Percentiles rank a stretch among this genome's conserved stretches.
phyloP scores from a whole-genome alignment of 1,140 invertebrate species.

The Pogonomyrmex barbatus region DNA sequence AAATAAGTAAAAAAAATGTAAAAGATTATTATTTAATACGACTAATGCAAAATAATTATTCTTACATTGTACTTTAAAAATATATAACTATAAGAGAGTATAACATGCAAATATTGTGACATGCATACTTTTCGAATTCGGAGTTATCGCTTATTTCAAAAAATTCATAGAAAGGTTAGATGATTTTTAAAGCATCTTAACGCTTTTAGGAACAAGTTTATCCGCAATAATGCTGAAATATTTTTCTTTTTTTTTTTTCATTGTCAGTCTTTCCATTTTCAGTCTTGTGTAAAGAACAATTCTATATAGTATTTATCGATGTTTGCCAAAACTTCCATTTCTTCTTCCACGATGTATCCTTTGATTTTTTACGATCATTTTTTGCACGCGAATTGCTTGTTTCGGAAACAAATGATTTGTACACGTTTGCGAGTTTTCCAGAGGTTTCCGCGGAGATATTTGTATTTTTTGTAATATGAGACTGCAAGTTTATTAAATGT shows the following conservation, averaged over 20 bases:
- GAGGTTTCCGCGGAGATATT: background rate
- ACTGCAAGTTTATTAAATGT: background rate
- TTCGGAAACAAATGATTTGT: background rate
- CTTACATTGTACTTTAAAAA: slow-evolving; percentile 7
- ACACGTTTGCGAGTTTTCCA: background rate
- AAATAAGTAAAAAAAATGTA: slow-evolving; percentile 12
- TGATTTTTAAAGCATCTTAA: background rate
- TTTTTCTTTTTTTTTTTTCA: background rate
- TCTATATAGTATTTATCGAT: slow-evolving; percentile 14
- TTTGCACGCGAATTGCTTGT: background rate
- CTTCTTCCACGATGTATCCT: slow-evolving; percentile 51
- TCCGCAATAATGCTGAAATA: background rate
- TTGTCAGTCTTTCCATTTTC: slow-evolving; percentile 7
- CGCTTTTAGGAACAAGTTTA: background rate
- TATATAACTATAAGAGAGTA: slow-evolving; percentile 3
- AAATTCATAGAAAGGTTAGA: background rate
- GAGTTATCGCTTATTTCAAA: background rate
- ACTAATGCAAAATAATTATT: slow-evolving; percentile 17
- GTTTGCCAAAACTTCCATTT: slow-evolving; percentile 77
- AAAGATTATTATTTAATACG: slow-evolving; percentile 6
- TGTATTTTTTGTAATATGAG: background rate
- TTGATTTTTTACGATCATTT: background rate
- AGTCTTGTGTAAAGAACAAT: background rate
- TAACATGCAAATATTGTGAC: background rate
- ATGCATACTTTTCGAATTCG: background rate